Evolutionary conservation across 1,140 invertebrate species (phyloP), one percentile per base, ranked within the genome.

Genomic region (Aphaenogaster ashmeadi): DNA sequence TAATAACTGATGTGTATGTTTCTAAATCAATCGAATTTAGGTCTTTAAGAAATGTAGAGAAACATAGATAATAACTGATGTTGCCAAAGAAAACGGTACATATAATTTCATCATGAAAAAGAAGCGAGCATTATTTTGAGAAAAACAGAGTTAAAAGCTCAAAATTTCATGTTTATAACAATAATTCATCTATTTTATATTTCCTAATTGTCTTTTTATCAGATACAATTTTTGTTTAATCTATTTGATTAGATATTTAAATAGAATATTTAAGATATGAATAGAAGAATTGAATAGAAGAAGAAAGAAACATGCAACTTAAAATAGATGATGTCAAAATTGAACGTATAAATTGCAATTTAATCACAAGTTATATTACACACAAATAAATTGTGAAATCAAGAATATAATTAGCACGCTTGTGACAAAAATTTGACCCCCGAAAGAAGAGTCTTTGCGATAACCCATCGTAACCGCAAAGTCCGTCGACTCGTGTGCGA

Each of bases 401-500:
- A 52, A 66, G 33, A 38, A 21, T 54, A 18, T 67, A 66, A 80
- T 80, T 54, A 18, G 3, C 60, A 50, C 36, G 9, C 15, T 38
- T 11, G 4, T 64, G 36, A 0, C 38, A 52, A 71, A 38, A 77
- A 77, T 71, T 60, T 21, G 33, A 54, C 1, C 2, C 3, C 21
- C 27, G 41, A 60, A 64, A 74, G 21, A 58, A 56, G n/a, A 69
- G 74, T 78, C 38, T 71, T 75, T 64, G 67, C 21, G 52, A 47
- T 64, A 54, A 50, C 54, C 0, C 27, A 36, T 78, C 50, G 60
- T 33, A 60, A 75, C 69, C 58, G 62, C 50, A 44, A 80, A 89
- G 47, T 77, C 52, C 4, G 18, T 58, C 38, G 50, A 33, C 36
- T 38, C 33, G 52, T 33, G 52, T 9, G 36, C 38, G 86, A 88